A percentile compares a stretch with the other conserved stretches of the same genome.
Conservation (phyloP, 2,888 invertebrate species). For the Sesia apiformis region DNA sequence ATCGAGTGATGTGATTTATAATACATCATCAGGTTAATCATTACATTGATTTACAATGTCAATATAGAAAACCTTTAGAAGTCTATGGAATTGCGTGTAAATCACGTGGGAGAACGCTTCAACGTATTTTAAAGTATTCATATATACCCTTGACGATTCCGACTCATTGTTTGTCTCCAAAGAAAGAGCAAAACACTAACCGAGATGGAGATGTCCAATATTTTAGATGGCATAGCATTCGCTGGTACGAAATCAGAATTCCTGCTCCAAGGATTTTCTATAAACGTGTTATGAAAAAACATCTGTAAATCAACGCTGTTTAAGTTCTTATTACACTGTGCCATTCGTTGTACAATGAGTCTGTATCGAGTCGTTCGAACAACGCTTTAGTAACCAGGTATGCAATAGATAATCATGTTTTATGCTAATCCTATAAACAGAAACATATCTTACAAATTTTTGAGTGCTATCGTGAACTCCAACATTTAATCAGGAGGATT, state of each 20-base stretch:
- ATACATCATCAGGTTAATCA: no score
- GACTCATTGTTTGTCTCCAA: constrained; percentile 67
- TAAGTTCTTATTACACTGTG: constrained; percentile 41
- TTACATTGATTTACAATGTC: no score
- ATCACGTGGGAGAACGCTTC: neutral
- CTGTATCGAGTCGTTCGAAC: constrained; percentile 51
- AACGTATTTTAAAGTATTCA: constrained; percentile 57
- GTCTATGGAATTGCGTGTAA: no score
- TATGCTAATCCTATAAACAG: constrained; percentile 64
- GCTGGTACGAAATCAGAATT: constrained; percentile 69
- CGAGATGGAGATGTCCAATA: constrained; percentile 74
- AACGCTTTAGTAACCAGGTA: constrained; percentile 64
- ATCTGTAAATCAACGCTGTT: constrained; percentile 32
- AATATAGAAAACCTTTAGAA: no score
- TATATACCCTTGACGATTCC: constrained; percentile 67
- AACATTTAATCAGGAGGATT: constrained; percentile 32
- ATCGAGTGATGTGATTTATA: no score
- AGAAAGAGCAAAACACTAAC: constrained; percentile 67
- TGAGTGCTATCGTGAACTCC: constrained; percentile 36
- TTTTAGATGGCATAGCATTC: constrained; percentile 74
- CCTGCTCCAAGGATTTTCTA: constrained; percentile 52
- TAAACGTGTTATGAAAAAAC: constrained; percentile 24
- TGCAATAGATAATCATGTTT: constrained; percentile 69
- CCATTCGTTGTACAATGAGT: constrained; percentile 30
- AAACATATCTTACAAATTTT: constrained; percentile 66